phyloP scores from a whole-genome alignment of 2,797 vertebrate genomes.

The Varecia variegata region DNA sequence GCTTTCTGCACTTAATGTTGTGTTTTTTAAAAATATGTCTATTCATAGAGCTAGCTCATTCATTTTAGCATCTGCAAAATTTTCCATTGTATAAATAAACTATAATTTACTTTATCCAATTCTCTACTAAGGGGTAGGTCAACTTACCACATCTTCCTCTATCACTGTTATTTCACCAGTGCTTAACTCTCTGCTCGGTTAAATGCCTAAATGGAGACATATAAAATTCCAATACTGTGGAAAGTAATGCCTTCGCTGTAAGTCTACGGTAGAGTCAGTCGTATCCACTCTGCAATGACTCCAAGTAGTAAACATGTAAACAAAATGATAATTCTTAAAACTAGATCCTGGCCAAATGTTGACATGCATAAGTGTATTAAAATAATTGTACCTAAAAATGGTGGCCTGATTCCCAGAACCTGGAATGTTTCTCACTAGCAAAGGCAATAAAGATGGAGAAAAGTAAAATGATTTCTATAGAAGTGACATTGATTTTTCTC shows the following conservation, averaged over 20 bases:
- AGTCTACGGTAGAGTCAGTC: background rate
- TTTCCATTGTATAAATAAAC: background rate
- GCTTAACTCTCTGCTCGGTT: background rate
- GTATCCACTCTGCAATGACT: background rate
- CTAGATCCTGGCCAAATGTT: background rate
- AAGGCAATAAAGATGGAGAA: background rate
- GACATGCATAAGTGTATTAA: background rate
- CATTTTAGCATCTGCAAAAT: background rate
- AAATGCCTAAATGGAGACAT: background rate
- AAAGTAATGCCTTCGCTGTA: background rate
- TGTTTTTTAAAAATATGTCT: background rate
- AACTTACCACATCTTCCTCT: background rate
- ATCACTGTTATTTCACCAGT: background rate
- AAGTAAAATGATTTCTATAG: background rate
- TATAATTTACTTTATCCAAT: background rate
- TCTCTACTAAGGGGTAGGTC: background rate
- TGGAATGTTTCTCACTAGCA: background rate
- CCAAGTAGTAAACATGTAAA: constrained; percentile 1
- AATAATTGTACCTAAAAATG: background rate
- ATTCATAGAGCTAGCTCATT: background rate
- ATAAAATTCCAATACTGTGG: background rate
- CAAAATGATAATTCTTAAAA: constrained; percentile 22
- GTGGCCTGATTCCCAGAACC: background rate
- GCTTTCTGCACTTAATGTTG: background rate
- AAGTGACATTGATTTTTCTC: background rate